Conservation (phyloP, 1,140 invertebrate genomes). For the Zaprionus tsacasi region DNA sequence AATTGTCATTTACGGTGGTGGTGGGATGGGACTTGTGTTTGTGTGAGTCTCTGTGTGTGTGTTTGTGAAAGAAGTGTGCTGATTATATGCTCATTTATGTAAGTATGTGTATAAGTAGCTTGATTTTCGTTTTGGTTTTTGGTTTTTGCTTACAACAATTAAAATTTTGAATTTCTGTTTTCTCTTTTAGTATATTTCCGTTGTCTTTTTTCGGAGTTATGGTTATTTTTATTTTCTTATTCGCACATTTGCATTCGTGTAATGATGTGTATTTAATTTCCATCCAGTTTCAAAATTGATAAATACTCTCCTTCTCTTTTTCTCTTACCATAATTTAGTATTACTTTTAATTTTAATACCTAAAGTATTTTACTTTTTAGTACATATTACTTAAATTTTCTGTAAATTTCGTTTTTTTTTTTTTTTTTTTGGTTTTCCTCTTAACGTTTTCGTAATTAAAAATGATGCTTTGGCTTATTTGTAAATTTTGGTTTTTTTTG, state of each 20-base stretch:
- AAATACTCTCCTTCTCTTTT: constrained; percentile 31
- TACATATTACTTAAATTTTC: constrained; percentile 44
- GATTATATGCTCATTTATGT: constrained; percentile 72
- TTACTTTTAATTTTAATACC: constrained; percentile 72
- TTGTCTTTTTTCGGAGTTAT: constrained; percentile 42
- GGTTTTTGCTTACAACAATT: constrained; percentile 76
- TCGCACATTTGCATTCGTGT: constrained; percentile 14
- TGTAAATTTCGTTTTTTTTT: constrained; percentile 31
- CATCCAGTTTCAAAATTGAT: constrained; percentile 49
- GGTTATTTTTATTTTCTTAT: constrained; percentile 10
- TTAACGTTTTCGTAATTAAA: constrained; percentile 52
- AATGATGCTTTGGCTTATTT: constrained; percentile 80
- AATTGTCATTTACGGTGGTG: constrained; percentile 7
- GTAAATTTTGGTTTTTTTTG: constrained; percentile 66
- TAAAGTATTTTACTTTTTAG: constrained; percentile 67
- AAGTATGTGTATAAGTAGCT: constrained; percentile 27
- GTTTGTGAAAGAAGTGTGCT: constrained; percentile 57
- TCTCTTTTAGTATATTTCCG: constrained; percentile 61
- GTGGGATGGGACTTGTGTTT: constrained; percentile 12
- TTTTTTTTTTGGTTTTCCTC: constrained; percentile 37
- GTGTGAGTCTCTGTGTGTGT: constrained; percentile 32
- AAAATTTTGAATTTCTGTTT: constrained; percentile 75
- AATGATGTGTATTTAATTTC: constrained; percentile 42
- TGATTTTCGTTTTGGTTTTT: constrained; percentile 42
- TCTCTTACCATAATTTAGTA: constrained; percentile 53